A percentile compares a stretch with the other conserved stretches of the same genome.
These are phyloP conservation scores for Sebastes nivosus DNA, from an alignment of 2,797 vertebrate genomes.

Conservation along the genomic window DNA sequence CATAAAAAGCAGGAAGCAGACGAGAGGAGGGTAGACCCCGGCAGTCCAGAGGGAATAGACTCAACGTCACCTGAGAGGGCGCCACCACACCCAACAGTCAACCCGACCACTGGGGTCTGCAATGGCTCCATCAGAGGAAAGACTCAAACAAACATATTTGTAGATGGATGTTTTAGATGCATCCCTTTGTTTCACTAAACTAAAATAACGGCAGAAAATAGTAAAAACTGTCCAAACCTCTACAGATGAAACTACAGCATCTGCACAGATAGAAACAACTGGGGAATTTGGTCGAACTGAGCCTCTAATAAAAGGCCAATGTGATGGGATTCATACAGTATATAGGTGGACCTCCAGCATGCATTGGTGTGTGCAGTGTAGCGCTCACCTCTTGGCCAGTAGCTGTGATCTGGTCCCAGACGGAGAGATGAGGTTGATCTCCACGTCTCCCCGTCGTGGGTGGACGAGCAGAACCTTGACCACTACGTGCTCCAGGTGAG, in stretches of 20 bases:
- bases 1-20: too few relatives aligned
- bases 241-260: background rate
- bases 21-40: rapidly evolving
- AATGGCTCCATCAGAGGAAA: too few relatives aligned
- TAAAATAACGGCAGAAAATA: background rate
- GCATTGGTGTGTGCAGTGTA: background rate
- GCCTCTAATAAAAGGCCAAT: background rate
- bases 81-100: too few relatives aligned
- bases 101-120: too few relatives aligned
- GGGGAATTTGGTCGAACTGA: background rate
- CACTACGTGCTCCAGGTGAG: slow-evolving; percentile 89
- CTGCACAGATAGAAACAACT: background rate
- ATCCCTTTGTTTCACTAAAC: too few relatives aligned
- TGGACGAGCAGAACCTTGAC: slow-evolving; percentile 86
- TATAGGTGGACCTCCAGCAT: too few relatives aligned
- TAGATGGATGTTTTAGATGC: too few relatives aligned
- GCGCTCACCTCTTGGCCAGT: slow-evolving; percentile 87
- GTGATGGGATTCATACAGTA: background rate
- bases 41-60: too few relatives aligned
- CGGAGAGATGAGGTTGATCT: slow-evolving; percentile 90
- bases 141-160: too few relatives aligned
- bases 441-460: slow-evolving; percentile 90
- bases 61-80: too few relatives aligned
- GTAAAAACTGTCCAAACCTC: background rate
- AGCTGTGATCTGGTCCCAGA: slow-evolving; percentile 90